phyloP scores from a whole-genome alignment of 2,888 invertebrate species.

The Polyommatus icarus region DNA sequence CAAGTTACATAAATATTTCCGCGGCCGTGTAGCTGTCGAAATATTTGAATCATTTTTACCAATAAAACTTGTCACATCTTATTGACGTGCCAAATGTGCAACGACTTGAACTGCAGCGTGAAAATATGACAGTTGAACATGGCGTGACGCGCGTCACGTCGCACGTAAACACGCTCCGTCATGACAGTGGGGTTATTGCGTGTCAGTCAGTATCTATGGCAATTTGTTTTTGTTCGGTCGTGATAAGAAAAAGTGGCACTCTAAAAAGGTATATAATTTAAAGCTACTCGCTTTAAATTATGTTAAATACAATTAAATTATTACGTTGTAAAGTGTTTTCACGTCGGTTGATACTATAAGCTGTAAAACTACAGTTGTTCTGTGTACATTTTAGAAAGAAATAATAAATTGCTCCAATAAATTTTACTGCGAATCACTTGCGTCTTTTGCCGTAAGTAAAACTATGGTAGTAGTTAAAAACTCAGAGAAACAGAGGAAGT shows the following conservation, averaged over 20 bases:
- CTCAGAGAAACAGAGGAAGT: background rate
- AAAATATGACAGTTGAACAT: constrained; percentile 28
- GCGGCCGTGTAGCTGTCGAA: background rate
- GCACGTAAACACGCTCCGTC: constrained; percentile 33
- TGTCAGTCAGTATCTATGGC: background rate
- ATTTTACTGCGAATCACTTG: too few relatives aligned
- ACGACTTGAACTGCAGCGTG: constrained; percentile 33
- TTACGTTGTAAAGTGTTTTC: too few relatives aligned
- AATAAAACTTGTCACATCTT: constrained; percentile 27
- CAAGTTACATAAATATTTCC: constrained; percentile 23
- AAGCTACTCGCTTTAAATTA: too few relatives aligned
- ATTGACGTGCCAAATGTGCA: constrained; percentile 27
- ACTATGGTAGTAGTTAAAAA: background rate
- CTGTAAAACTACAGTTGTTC: too few relatives aligned
- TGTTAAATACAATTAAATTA: too few relatives aligned
- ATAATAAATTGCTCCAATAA: too few relatives aligned
- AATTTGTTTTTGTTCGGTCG: background rate
- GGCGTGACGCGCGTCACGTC: constrained; percentile 31
- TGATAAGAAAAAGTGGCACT: background rate
- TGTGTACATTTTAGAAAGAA: too few relatives aligned
- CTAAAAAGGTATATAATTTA: too few relatives aligned
- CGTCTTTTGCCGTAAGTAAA: too few relatives aligned
- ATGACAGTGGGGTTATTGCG: constrained; percentile 24
- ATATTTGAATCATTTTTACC: constrained; percentile 28
- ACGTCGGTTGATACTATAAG: too few relatives aligned